Percentiles rank a stretch among this genome's conserved stretches.
phyloP scores from a whole-genome alignment of 2,797 vertebrate species.

The Alca torda region DNA sequence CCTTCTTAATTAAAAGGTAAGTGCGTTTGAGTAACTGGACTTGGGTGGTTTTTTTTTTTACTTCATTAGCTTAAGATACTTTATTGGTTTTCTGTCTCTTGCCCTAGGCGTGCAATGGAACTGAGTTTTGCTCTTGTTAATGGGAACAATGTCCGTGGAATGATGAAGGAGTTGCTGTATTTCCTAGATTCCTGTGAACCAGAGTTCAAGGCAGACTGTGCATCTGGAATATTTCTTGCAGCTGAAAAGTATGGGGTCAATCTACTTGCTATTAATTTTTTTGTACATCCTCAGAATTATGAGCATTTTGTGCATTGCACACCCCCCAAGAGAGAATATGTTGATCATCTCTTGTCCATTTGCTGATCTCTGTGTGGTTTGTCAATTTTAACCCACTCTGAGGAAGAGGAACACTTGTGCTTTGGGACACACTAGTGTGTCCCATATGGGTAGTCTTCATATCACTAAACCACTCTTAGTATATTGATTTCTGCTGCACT shows the following conservation, averaged over 20 bases:
- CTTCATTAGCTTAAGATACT: not conserved
- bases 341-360: not conserved
- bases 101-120: constrained; percentile 93
- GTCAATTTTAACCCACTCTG: not conserved
- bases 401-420: not conserved
- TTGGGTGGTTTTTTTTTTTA: not conserved
- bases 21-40: not conserved
- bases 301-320: not conserved
- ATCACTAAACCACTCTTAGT: not conserved
- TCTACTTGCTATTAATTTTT: constrained; percentile 10
- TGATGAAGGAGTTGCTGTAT: constrained; percentile 99
- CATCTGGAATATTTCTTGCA: constrained; percentile 97
- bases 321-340: not conserved
- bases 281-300: not conserved
- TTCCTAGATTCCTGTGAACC: constrained; percentile 99
- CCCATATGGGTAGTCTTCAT: not conserved
- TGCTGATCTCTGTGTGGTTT: not conserved
- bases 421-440: not conserved
- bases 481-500: not conserved
- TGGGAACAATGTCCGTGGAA: constrained; percentile 98
- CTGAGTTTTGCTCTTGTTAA: constrained; percentile 98
- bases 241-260: constrained; percentile 92
- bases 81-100: constrained; percentile 14
- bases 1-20: not conserved
- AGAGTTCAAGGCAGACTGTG: constrained; percentile 99